A percentile compares a stretch with the other conserved stretches of the same genome.
phyloP scores from a whole-genome alignment of 92 coral and sea anemone species.

The Paragorgia papillata region DNA sequence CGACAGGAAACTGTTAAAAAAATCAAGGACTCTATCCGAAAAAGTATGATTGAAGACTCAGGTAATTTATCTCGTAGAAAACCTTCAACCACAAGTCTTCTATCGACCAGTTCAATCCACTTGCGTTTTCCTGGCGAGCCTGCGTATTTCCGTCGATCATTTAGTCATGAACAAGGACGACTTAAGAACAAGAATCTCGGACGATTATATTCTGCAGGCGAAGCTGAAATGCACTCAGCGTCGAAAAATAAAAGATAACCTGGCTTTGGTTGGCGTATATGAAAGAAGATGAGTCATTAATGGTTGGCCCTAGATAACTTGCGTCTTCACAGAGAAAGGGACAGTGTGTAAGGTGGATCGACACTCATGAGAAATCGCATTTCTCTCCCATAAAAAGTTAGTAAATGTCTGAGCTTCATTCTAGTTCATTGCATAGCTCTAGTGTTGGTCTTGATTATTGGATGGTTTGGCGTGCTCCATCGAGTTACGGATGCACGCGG shows the following conservation, averaged over 20 bases:
- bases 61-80: constrained; percentile 20
- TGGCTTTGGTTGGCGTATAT: no score
- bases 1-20: constrained; percentile 74
- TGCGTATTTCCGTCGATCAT: constrained; percentile 6
- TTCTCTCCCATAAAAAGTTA: no score
- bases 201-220: constrained; percentile 9
- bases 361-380: no score
- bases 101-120: constrained; percentile 29
- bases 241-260: background rate
- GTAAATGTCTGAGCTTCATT: no score
- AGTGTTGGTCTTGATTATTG: no score
- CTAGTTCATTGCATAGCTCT: no score
- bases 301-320: no score
- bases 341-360: background rate
- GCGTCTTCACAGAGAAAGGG: no score
- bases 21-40: constrained; percentile 86
- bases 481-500: no score
- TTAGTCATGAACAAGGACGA: constrained; percentile 11
- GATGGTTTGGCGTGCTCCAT: no score
- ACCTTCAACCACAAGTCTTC: constrained; percentile 7
- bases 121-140: constrained; percentile 20
- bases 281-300: no score
- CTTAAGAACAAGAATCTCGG: constrained; percentile 7
- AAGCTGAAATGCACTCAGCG: background rate
- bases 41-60: constrained; percentile 80